Conservation (phyloP, 2,797 vertebrate species). For the Sciaenops ocellatus region DNA sequence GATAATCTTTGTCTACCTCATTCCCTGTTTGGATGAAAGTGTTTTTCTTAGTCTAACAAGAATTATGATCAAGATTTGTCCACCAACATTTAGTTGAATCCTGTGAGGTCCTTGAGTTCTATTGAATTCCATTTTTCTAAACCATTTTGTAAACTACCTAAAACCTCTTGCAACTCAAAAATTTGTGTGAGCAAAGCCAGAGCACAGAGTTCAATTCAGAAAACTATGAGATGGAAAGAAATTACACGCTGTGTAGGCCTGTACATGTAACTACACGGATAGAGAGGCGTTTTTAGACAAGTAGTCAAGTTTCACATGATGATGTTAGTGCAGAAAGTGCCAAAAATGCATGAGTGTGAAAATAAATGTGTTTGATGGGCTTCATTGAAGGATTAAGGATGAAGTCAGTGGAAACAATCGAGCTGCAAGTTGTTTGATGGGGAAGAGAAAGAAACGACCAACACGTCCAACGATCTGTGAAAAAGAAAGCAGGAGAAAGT, state of each 20-base stretch:
- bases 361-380: slow-evolving; percentile 34
- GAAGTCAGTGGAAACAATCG: slow-evolving; percentile 63
- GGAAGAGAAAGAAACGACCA: slow-evolving; percentile 17
- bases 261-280: slow-evolving; percentile 31
- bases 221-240: slow-evolving; percentile 62
- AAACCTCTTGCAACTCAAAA: not conserved
- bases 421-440: slow-evolving; percentile 41
- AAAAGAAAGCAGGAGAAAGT: slow-evolving; percentile 22
- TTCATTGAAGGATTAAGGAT: slow-evolving; percentile 42
- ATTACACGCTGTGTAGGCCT: slow-evolving; percentile 52
- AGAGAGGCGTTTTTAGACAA: slow-evolving; percentile 36
- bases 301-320: slow-evolving; percentile 45
- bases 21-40: too few relatives aligned
- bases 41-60: not conserved
- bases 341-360: slow-evolving; percentile 30
- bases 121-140: not conserved
- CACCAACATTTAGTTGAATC: not conserved
- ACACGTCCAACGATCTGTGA: slow-evolving; percentile 51
- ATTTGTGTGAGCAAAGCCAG: slow-evolving; percentile 14
- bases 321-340: slow-evolving; percentile 30
- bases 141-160: slow-evolving; percentile 4
- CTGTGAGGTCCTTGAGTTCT: not conserved
- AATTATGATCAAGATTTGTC: not conserved
- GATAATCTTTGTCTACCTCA: too few relatives aligned
- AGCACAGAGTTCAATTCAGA: slow-evolving; percentile 25